Percentiles rank a stretch among this genome's conserved stretches.
Conservation (phyloP, 2,797 vertebrate species). For the Cyclopterus lumpus region DNA sequence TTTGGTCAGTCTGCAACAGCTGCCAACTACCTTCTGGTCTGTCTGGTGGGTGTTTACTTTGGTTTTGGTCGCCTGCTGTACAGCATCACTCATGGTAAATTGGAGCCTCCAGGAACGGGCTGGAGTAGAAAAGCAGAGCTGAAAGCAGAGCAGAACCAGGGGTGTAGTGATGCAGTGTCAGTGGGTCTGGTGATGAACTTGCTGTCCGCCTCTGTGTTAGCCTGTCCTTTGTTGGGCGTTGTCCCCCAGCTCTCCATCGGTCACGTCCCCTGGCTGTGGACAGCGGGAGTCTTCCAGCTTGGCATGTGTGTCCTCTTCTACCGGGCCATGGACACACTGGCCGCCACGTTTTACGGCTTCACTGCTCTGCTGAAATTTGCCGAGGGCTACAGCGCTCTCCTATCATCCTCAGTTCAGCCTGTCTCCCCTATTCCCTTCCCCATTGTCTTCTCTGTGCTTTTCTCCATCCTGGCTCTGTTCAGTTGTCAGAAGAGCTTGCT, state of each 20-base stretch:
- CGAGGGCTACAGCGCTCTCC: slow-evolving; percentile 85
- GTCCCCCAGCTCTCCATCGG: slow-evolving; percentile 79
- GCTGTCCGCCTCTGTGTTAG: slow-evolving; percentile 86
- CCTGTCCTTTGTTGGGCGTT: slow-evolving; percentile 85
- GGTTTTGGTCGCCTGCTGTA: slow-evolving; percentile 81
- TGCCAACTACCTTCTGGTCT: slow-evolving; percentile 86
- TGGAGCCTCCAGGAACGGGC: slow-evolving; percentile 77
- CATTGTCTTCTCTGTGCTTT: slow-evolving; percentile 86
- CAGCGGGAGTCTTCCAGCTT: slow-evolving; percentile 85
- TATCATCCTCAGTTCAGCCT: slow-evolving; percentile 62
- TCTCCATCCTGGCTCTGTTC: slow-evolving; percentile 85
- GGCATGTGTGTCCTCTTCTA: slow-evolving; percentile 85
- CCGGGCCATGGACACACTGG: slow-evolving; percentile 80
- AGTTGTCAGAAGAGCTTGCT: slow-evolving; percentile 80
- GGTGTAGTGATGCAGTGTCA: slow-evolving; percentile 48
- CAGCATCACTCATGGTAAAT: slow-evolving; percentile 72
- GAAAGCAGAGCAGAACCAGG: slow-evolving; percentile 40
- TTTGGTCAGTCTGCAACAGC: slow-evolving; percentile 86
- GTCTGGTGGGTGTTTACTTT: slow-evolving; percentile 83
- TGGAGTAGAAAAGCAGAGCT: slow-evolving; percentile 53
- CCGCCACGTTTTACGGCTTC: slow-evolving; percentile 87
- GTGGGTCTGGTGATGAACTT: slow-evolving; percentile 86
- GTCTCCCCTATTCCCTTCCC: slow-evolving; percentile 81
- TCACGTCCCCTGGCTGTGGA: slow-evolving; percentile 91
- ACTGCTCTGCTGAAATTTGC: slow-evolving; percentile 85